Percentiles rank a stretch among this genome's conserved stretches.
Evolutionary conservation across 2,888 invertebrate genomes (phyloP).

Genomic region (Pyralis farinalis): DNA sequence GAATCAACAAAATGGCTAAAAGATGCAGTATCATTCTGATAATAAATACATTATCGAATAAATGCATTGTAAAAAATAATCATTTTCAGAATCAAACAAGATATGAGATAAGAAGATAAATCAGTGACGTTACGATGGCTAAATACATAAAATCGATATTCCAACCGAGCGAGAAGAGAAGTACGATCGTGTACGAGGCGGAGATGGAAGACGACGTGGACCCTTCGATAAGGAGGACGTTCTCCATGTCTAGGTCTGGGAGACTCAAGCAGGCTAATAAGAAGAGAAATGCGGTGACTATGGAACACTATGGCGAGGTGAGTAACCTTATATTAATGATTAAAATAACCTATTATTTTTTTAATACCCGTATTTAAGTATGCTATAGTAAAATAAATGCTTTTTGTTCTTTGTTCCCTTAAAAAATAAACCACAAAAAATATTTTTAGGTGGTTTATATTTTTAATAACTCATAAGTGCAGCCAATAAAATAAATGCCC

Average conservation of each 20-base stretch:
- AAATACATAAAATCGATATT: constrained; percentile 71
- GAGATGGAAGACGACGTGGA: constrained; percentile 41
- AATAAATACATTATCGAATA: too few species aligned
- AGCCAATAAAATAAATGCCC: too few species aligned
- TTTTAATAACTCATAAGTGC: too few species aligned
- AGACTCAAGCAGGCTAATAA: constrained; percentile 79
- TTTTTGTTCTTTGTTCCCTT: too few species aligned
- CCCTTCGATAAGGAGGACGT: constrained; percentile 51
- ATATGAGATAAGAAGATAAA: neutral
- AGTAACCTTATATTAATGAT: too few species aligned
- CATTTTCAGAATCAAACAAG: neutral
- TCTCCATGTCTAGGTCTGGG: constrained; percentile 82
- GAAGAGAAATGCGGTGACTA: constrained; percentile 71
- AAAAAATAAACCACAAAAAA: too few species aligned
- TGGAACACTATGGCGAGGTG: constrained; percentile 77
- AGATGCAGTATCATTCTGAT: too few species aligned
- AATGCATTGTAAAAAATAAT: neutral
- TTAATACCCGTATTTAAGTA: too few species aligned
- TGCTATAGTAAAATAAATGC: too few species aligned
- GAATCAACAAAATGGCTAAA: too few species aligned
- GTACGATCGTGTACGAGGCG: constrained; percentile 25
- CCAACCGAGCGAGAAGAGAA: constrained; percentile 43
- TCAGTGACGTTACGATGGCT: constrained; percentile 41
- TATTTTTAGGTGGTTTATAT: too few species aligned
- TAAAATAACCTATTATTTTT: too few species aligned